Percentiles rank a stretch among this genome's conserved stretches.
phyloP scores from a whole-genome alignment of 2,797 vertebrate genomes.

The Psittacula echo region DNA sequence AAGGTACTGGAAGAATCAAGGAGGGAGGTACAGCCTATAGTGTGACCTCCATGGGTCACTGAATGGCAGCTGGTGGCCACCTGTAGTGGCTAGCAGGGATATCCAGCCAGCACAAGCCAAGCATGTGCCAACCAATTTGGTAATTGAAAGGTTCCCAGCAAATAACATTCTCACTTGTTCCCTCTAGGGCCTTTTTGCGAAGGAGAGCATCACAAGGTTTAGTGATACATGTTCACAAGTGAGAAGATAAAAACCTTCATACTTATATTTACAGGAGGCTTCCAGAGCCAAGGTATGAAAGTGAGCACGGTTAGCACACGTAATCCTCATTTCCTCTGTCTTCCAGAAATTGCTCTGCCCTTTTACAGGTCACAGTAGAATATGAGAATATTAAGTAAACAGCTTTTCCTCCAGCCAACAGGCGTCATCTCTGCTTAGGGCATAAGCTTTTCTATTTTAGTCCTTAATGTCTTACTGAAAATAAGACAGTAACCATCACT shows the following conservation, averaged over 20 bases:
- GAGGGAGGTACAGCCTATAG: rapidly evolving
- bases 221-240: not conserved
- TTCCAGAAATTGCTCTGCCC: not conserved
- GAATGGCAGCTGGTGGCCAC: rapidly evolving
- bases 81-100: not conserved
- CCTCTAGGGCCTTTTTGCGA: not conserved
- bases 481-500: not conserved
- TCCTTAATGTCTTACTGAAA: not conserved
- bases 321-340: not conserved
- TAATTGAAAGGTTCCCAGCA: not conserved
- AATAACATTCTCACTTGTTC: not conserved
- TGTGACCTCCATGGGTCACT: not conserved
- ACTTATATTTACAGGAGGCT: not conserved
- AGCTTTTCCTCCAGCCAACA: not conserved
- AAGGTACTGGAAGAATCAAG: not conserved
- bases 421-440: not conserved
- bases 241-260: not conserved
- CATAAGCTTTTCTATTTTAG: not conserved
- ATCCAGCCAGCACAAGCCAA: not conserved
- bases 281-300: not conserved
- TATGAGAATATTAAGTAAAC: not conserved
- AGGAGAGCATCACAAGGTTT: not conserved
- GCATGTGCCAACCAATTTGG: not conserved
- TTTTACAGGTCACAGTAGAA: not conserved
- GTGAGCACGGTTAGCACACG: not conserved